phyloP scores from a whole-genome alignment of 2,113 vertebrate genomes.

The Girardinichthys multiradiatus region DNA sequence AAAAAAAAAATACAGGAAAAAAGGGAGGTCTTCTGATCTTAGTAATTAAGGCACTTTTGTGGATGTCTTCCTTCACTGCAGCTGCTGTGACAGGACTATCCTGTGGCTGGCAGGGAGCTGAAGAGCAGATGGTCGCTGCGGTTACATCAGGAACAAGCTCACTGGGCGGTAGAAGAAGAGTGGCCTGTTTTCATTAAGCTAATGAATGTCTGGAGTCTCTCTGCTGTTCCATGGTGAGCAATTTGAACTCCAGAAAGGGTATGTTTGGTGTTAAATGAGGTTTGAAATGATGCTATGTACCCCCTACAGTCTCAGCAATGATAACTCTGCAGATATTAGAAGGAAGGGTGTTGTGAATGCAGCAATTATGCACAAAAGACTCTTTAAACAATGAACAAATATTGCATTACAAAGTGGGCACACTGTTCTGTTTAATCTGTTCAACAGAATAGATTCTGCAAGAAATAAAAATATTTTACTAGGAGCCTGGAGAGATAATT shows the following conservation, averaged over 20 bases:
- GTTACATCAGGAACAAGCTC: constrained; percentile 56
- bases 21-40: constrained; percentile 49
- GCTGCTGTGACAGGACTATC: constrained; percentile 76
- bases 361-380: constrained; percentile 33
- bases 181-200: constrained; percentile 84
- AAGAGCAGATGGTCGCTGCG: constrained; percentile 79
- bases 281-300: constrained; percentile 78
- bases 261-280: constrained; percentile 80
- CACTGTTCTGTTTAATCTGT: background rate
- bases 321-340: constrained; percentile 53
- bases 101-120: constrained; percentile 76
- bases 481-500: background rate
- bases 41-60: constrained; percentile 64
- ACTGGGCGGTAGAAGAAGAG: constrained; percentile 75
- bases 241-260: constrained; percentile 77
- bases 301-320: constrained; percentile 68
- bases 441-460: background rate
- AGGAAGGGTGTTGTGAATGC: constrained; percentile 33
- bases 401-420: constrained; percentile 17
- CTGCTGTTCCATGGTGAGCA: constrained; percentile 69
- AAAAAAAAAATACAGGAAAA: background rate
- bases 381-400: constrained; percentile 37
- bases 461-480: constrained; percentile 1
- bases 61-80: constrained; percentile 54
- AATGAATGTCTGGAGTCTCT: constrained; percentile 83